A percentile compares a stretch with the other conserved stretches of the same genome.
These are phyloP conservation scores for Potamilus streckersoni DNA, from an alignment of 1,140 invertebrate genomes.

Conservation along the genomic window DNA sequence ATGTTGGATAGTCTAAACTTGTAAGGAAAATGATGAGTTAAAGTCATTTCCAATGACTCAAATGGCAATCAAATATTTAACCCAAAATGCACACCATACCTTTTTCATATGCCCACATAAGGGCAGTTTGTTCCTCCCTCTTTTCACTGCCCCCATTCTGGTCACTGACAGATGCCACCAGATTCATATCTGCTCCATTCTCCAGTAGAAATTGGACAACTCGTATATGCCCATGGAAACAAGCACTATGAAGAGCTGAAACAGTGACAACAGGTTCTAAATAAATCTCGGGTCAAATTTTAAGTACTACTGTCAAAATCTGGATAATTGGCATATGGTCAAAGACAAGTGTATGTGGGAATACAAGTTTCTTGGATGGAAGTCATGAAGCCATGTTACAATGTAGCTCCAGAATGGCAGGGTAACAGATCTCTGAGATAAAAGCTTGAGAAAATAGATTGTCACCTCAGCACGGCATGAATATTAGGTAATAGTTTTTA, in stretches of 20 bases:
- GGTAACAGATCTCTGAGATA: too few relatives aligned
- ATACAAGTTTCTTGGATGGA: neutral
- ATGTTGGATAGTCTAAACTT: too few relatives aligned
- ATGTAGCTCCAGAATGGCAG: neutral
- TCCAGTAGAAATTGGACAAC: conserved; percentile 70
- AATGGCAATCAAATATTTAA: too few relatives aligned
- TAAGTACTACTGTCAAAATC: neutral
- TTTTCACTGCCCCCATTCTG: conserved; percentile 61
- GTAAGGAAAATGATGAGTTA: too few relatives aligned
- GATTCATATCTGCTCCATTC: conserved; percentile 69
- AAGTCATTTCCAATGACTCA: too few relatives aligned
- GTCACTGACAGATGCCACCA: conserved; percentile 64
- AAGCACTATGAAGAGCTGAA: conserved; percentile 70
- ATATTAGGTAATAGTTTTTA: too few relatives aligned
- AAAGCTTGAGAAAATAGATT: too few relatives aligned
- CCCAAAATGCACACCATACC: conserved; percentile 34
- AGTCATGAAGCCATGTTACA: neutral
- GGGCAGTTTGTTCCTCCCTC: conserved; percentile 69
- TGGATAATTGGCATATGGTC: neutral
- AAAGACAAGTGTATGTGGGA: neutral
- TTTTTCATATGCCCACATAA: conserved; percentile 71
- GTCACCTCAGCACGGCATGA: too few relatives aligned
- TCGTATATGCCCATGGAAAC: conserved; percentile 70
- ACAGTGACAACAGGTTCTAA: neutral
- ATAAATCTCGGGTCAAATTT: neutral